Base-by-base conservation (phyloP, 2,113 vertebrate species). In the Phalacrocorax aristotelis region DNA sequence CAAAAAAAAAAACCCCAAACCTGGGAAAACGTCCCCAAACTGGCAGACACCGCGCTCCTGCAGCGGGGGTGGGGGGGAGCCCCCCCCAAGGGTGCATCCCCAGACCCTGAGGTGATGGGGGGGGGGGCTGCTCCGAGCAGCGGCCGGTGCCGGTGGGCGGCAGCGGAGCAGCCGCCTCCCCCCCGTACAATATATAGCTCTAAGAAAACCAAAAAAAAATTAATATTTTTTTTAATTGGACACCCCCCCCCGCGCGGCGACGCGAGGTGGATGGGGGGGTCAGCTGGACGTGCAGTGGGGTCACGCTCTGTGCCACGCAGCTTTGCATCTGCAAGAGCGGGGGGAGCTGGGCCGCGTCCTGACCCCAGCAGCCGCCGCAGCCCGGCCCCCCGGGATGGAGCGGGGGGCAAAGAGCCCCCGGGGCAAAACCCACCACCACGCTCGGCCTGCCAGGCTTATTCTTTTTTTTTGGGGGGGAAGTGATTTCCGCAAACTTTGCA, bases 81-180 rank as follows among this genome's bases (percentile, higher is more conserved):
- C 20, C 51, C 74, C 54, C 0, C 2, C 19, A 52, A 29, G 82
- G 30, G 16, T 26, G 30, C 16, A 5, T 11, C 36, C 49, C 18
- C 85, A 87, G 72, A 83, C 93, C 93, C 93, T 94, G 93, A 93
- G 93, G 74, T 84, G 84, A 19, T 13, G 32, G 80, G 85, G 85
- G 80, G 85, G 85, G 65, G n/a, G 30, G 42, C n/a, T 49, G 81
- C 68, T 69, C 75, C 0, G n/a, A 15, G 32, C 44, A n/a, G 44
- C 19, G 19, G 40, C 44, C 23, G 16, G 44, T 26, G 44, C 44
- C 10, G 7, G 32, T 12, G 32, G 29, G 40, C 13, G 57, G n/a
- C 26, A 19, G 38, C 10, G 13, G n/a, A 72, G 86, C 76, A 42
- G 68, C 32, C 42, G n/a, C 58, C 26, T 19, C 84, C 65, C 68